A percentile compares a stretch with the other conserved stretches of the same genome.
Conservation (phyloP, 2,797 vertebrate genomes). For the Urosaurus nigricauda region DNA sequence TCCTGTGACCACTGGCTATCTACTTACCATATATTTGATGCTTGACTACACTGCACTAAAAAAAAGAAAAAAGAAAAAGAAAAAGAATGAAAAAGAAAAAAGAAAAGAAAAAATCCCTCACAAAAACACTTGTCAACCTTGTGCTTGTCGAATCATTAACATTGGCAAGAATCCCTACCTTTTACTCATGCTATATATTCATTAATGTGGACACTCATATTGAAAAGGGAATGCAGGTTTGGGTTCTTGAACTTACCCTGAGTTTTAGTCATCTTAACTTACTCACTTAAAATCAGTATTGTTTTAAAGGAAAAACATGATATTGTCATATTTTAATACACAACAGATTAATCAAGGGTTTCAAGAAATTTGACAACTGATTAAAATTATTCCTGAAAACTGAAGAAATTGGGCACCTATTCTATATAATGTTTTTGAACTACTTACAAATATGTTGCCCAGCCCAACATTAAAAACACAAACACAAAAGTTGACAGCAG, state of each 20-base stretch:
- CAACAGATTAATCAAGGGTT: not conserved
- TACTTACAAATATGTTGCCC: not conserved
- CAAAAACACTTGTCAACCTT: constrained; percentile 23
- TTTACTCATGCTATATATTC: constrained; percentile 40
- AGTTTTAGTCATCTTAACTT: not conserved
- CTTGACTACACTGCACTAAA: constrained; percentile 56
- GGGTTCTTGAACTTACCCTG: constrained; percentile 46
- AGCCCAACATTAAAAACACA: not conserved
- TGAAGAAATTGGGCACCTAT: not conserved
- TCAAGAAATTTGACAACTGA: not conserved
- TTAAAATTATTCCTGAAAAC: not conserved
- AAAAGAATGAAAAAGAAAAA: constrained; percentile 41
- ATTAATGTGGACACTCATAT: constrained; percentile 36
- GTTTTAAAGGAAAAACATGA: not conserved
- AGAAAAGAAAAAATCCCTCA: constrained; percentile 42
- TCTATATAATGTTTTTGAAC: not conserved
- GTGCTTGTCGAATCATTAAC: constrained; percentile 50
- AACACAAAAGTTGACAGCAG: not conserved
- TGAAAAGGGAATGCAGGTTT: constrained; percentile 32
- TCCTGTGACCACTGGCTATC: constrained; percentile 73
- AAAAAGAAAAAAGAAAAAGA: constrained; percentile 49
- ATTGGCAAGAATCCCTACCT: constrained; percentile 22
- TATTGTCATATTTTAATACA: not conserved
- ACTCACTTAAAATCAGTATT: not conserved
- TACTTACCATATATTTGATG: constrained; percentile 75